Percentiles rank a stretch among this genome's conserved stretches.
phyloP scores from a whole-genome alignment of 37 sponge, comb jelly and placozoan genomes.

The Lycopodina hypogea region DNA sequence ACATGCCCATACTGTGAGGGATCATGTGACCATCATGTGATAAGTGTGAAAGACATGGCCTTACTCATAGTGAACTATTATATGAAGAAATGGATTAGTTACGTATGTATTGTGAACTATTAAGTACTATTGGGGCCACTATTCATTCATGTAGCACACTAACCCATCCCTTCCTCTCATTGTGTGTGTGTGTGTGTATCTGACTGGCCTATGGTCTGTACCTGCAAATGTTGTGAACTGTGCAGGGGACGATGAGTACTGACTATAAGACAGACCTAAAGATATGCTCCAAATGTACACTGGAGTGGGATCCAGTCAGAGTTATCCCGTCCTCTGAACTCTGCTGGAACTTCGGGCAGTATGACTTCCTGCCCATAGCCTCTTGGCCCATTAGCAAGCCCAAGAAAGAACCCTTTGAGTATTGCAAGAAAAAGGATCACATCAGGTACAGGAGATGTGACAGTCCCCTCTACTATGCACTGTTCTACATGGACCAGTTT shows the following conservation, averaged over 20 bases:
- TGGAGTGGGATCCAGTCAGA: conserved; percentile 28
- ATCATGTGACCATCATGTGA: too few species aligned
- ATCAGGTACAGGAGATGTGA: conserved; percentile 11
- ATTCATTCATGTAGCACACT: too few species aligned
- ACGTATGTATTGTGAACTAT: too few species aligned
- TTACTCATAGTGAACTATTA: too few species aligned
- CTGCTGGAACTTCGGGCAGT: conserved; percentile 63
- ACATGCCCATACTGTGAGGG: too few species aligned
- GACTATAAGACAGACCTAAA: neutral
- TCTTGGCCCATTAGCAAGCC: conserved; percentile 41
- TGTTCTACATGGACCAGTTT: too few species aligned
- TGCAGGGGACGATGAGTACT: neutral
- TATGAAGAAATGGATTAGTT: too few species aligned
- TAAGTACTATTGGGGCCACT: too few species aligned
- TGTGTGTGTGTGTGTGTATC: too few species aligned
- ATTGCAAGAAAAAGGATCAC: conserved; percentile 64
- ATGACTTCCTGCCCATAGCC: conserved; percentile 42
- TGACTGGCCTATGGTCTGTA: neutral
- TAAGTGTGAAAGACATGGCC: too few species aligned
- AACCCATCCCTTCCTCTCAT: too few species aligned
- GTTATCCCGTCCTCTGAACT: conserved; percentile 53
- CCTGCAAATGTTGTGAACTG: neutral
- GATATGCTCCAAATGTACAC: conserved; percentile 23
- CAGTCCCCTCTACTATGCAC: neutral
- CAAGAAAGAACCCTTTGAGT: conserved; percentile 36